phyloP scores from a whole-genome alignment of 2,888 invertebrate species.

The Rhagophthalmus giganteus region DNA sequence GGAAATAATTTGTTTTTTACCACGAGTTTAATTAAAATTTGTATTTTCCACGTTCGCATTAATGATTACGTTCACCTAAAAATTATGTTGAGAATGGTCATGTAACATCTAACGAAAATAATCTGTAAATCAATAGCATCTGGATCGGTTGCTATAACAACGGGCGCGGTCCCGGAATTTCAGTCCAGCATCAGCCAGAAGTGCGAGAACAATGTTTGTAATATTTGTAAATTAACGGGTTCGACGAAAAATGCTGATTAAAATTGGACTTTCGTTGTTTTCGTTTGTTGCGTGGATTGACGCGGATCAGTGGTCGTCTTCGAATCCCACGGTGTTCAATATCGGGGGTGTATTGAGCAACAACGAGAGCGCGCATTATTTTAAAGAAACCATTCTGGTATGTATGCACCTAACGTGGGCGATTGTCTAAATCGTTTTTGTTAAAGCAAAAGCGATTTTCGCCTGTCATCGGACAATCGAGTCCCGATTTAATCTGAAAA shows the following conservation, averaged over 20 bases:
- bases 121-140: slow-evolving; percentile 41
- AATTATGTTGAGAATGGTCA: background rate
- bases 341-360: slow-evolving; percentile 92
- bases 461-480: no score
- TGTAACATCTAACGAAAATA: background rate
- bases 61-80: no score
- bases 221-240: background rate
- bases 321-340: slow-evolving; percentile 65
- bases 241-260: background rate
- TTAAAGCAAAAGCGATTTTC: background rate
- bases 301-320: slow-evolving; percentile 41
- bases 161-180: slow-evolving; percentile 39
- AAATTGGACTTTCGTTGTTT: background rate
- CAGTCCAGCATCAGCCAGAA: background rate
- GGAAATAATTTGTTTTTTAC: no score
- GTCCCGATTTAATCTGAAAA: no score
- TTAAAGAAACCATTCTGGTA: slow-evolving; percentile 83
- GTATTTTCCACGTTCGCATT: no score
- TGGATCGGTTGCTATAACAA: slow-evolving; percentile 35
- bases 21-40: no score
- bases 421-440: background rate
- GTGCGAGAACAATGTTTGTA: background rate
- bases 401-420: slow-evolving; percentile 51
- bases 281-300: slow-evolving; percentile 8
- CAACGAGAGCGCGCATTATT: slow-evolving; percentile 77